Conservation (phyloP, 2,113 vertebrate genomes). For the Kobus ellipsiprymnus region DNA sequence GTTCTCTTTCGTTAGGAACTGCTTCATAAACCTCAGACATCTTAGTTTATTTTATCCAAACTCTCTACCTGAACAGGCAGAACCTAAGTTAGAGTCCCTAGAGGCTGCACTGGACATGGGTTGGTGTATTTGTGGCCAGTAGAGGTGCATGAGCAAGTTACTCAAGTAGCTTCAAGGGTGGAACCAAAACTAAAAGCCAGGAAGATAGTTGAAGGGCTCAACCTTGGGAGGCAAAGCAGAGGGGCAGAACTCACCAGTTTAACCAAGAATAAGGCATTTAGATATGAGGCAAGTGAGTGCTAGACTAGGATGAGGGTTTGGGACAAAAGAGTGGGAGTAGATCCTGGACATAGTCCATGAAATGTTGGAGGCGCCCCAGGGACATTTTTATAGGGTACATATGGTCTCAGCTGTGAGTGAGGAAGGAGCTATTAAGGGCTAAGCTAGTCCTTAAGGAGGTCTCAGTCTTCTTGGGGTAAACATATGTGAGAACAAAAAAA, state of each 20-base stretch:
- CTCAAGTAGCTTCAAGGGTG: background rate
- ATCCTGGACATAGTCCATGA: constrained; percentile 43
- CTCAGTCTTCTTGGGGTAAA: constrained; percentile 22
- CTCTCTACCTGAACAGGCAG: background rate
- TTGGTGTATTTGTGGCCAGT: background rate
- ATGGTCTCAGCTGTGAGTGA: constrained; percentile 60
- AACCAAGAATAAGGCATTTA: constrained; percentile 7
- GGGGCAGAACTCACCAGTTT: background rate
- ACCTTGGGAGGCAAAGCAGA: background rate
- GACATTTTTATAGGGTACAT: constrained; percentile 64
- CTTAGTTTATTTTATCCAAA: constrained; percentile 16
- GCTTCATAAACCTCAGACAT: background rate
- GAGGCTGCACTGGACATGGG: background rate
- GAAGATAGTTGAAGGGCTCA: background rate
- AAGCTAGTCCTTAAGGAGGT: constrained; percentile 17
- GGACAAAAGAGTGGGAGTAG: constrained; percentile 25
- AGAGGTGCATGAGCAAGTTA: background rate
- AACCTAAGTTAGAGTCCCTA: background rate
- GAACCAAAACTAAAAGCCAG: background rate
- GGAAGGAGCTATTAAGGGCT: constrained; percentile 20
- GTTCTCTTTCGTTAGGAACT: background rate
- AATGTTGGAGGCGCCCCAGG: constrained; percentile 55
- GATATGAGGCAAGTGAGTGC: background rate
- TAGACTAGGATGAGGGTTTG: constrained; percentile 28
- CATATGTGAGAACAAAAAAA: constrained; percentile 12